phyloP scores from a whole-genome alignment of 2,113 vertebrate genomes.

The Eira barbara region DNA sequence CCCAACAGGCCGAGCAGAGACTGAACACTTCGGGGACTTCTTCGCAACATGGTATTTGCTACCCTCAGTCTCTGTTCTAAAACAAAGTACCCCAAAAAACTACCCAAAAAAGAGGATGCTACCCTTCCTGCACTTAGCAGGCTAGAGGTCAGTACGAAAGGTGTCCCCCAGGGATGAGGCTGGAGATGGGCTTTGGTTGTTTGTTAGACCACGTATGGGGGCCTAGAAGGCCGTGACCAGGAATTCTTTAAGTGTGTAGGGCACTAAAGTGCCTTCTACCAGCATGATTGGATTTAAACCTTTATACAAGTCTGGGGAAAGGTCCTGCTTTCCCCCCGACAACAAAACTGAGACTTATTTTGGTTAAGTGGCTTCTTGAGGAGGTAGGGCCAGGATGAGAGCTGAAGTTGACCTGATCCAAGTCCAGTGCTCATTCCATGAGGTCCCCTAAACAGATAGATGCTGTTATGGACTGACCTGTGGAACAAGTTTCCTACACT shows the following conservation, averaged over 20 bases:
- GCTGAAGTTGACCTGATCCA: background rate
- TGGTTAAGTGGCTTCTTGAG: background rate
- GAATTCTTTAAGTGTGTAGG: background rate
- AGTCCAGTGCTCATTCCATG: too few relatives aligned
- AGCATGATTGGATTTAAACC: background rate
- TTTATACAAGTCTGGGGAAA: background rate
- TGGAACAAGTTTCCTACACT: too few relatives aligned
- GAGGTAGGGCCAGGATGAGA: background rate
- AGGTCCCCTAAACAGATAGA: background rate
- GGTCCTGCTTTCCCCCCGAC: fast-evolving
- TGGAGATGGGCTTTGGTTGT: background rate
- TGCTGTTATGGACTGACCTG: background rate
- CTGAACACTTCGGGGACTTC: background rate
- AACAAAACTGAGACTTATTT: background rate
- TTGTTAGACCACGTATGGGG: background rate
- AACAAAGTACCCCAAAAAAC: background rate
- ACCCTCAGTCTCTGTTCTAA: background rate
- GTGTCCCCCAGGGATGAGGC: too few relatives aligned
- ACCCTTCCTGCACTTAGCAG: background rate
- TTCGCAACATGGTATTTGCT: background rate
- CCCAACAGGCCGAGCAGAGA: fast-evolving
- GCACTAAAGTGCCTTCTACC: background rate
- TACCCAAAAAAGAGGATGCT: background rate
- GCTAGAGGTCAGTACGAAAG: background rate
- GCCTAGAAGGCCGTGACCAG: background rate